Evolutionary conservation across 1,140 invertebrate species (phyloP).

Genomic region (Eupristina koningsbergeri): DNA sequence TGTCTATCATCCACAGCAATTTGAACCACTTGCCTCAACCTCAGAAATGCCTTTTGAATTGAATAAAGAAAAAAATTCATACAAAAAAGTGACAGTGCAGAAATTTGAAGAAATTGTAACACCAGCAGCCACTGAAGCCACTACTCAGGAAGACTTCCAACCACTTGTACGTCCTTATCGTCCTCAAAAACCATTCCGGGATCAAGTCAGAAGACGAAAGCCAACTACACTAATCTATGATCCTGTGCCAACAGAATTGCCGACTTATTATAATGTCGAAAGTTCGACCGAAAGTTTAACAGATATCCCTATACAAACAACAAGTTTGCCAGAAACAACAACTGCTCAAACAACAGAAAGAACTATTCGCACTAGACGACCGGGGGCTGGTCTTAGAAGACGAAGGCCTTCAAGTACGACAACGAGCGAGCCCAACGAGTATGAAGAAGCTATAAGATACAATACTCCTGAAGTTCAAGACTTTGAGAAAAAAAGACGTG

Average conservation of each 20-base stretch:
- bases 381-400: slow-evolving; percentile 48
- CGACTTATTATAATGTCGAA: slow-evolving; percentile 23
- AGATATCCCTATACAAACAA: slow-evolving; percentile 51
- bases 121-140: neutral
- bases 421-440: slow-evolving; percentile 4
- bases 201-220: slow-evolving; percentile 55
- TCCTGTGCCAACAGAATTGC: slow-evolving; percentile 50
- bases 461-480: slow-evolving; percentile 46
- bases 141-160: slow-evolving; percentile 49
- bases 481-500: slow-evolving; percentile 48
- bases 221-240: slow-evolving; percentile 53
- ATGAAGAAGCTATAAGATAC: slow-evolving; percentile 55
- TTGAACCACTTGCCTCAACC: neutral
- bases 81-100: slow-evolving; percentile 13
- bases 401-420: slow-evolving; percentile 53
- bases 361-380: slow-evolving; percentile 55
- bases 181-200: slow-evolving; percentile 52
- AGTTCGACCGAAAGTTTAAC: slow-evolving; percentile 52
- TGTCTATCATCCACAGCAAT: neutral
- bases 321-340: slow-evolving; percentile 32
- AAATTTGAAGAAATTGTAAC: slow-evolving; percentile 43
- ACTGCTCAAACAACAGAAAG: slow-evolving; percentile 48
- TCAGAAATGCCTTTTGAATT: slow-evolving; percentile 2
- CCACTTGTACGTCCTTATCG: slow-evolving; percentile 50
- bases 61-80: slow-evolving; percentile 4